Percentiles rank a stretch among this genome's conserved stretches.
These are phyloP conservation scores for Trididemnum clinides DNA, from an alignment of 23 tunicate genomes.

Conservation along the genomic window DNA sequence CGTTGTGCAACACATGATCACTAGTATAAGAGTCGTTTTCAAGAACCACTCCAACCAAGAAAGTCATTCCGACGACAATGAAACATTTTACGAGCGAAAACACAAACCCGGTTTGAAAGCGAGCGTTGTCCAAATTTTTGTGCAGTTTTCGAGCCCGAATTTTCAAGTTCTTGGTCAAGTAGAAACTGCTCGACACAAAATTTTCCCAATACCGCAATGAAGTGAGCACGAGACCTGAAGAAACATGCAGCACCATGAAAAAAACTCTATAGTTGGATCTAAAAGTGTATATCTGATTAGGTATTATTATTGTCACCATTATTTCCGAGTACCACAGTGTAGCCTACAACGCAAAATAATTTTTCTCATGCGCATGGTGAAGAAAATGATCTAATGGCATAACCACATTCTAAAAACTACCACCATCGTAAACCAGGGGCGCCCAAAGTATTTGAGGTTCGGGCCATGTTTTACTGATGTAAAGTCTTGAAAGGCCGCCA, in stretches of 20 bases:
- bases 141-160: conserved; percentile 33
- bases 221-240: conserved; percentile 58
- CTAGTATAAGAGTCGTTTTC: conserved; percentile 38
- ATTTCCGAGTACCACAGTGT: no score
- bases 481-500: no score
- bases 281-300: no score
- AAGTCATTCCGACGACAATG: conserved; percentile 50
- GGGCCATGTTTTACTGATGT: no score
- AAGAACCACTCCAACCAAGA: conserved; percentile 34
- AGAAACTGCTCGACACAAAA: conserved; percentile 45
- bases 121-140: conserved; percentile 42
- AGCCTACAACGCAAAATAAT: no score
- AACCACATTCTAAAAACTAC: no score
- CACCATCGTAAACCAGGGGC: no score
- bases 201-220: conserved; percentile 93
- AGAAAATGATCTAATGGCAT: no score
- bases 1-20: neutral
- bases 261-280: no score
- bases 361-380: no score
- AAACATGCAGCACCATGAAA: neutral
- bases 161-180: conserved; percentile 11
- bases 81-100: conserved; percentile 42
- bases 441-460: no score
- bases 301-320: no score
- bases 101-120: conserved; percentile 58